Conservation (phyloP, 2,888 invertebrate species). For the Melolontha melolontha region DNA sequence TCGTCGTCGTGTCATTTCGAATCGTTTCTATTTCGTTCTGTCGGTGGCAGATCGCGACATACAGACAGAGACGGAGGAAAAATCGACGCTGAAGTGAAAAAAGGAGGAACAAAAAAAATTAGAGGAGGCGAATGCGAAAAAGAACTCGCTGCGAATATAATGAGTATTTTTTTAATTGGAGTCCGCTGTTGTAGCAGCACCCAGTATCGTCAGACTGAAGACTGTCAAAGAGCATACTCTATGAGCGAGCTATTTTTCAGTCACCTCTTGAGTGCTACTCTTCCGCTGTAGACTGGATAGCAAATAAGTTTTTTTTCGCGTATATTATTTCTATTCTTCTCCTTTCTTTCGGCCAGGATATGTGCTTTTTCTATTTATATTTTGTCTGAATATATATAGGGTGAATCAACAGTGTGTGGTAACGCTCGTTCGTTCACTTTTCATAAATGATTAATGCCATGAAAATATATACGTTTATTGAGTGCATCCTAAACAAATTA, state of each 20-base stretch:
- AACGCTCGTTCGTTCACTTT: too few relatives aligned
- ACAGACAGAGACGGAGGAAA: slow-evolving; percentile 14
- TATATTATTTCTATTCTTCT: slow-evolving; percentile 16
- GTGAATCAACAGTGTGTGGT: too few relatives aligned
- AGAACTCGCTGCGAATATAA: slow-evolving; percentile 51
- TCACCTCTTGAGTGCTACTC: slow-evolving; percentile 35
- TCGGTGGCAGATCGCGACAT: not conserved
- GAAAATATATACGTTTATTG: too few relatives aligned
- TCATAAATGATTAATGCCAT: too few relatives aligned
- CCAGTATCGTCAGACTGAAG: slow-evolving; percentile 46
- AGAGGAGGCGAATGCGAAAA: slow-evolving; percentile 39
- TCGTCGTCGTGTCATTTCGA: too few relatives aligned
- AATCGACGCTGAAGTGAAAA: slow-evolving; percentile 1
- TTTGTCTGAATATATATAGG: too few relatives aligned
- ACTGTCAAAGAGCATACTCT: slow-evolving; percentile 57
- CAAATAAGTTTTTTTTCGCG: slow-evolving; percentile 36
- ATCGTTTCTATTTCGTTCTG: too few relatives aligned
- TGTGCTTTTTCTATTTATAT: too few relatives aligned
- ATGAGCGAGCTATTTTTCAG: slow-evolving; percentile 41
- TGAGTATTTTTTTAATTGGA: slow-evolving; percentile 60
- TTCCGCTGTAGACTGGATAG: slow-evolving; percentile 23
- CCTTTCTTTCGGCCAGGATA: too few relatives aligned
- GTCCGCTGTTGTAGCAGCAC: slow-evolving; percentile 13
- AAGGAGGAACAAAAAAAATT: not conserved
- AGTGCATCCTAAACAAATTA: too few relatives aligned